Conservation (phyloP, 92 coral and sea anemone genomes). For the Palythoa heliodiscus region DNA sequence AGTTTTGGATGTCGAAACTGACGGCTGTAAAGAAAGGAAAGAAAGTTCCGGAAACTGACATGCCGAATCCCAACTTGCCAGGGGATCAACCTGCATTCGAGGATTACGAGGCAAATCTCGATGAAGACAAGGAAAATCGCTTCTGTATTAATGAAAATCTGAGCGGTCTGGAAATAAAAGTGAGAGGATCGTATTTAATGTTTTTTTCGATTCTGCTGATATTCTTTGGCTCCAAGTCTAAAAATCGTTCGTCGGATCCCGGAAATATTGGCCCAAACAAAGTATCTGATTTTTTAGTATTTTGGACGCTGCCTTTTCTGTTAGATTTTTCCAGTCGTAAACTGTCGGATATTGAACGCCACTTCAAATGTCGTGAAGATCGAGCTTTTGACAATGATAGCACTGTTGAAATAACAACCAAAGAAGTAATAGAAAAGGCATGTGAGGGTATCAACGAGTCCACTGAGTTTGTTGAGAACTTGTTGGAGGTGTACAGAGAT, state of each 20-base stretch:
- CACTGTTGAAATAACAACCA: not conserved
- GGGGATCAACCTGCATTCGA: conserved; percentile 20
- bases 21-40: not conserved
- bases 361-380: not conserved
- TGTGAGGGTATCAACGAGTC: conserved; percentile 29
- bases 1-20: conserved; percentile 33
- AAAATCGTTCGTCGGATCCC: not conserved
- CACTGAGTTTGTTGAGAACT: not conserved
- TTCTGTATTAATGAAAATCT: not conserved
- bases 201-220: conserved; percentile 48
- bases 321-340: conserved; percentile 29
- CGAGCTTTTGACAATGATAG: not conserved
- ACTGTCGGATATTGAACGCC: conserved; percentile 14
- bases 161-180: conserved; percentile 42
- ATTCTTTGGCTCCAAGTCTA: conserved; percentile 25
- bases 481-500: conserved; percentile 28
- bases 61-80: not conserved
- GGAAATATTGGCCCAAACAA: conserved; percentile 44
- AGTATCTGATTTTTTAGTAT: conserved; percentile 46
- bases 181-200: conserved; percentile 28
- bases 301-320: conserved; percentile 45
- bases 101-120: not conserved
- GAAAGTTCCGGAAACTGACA: not conserved
- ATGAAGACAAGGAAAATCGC: not conserved
- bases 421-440: conserved; percentile 28